Evolutionary conservation across 2,113 vertebrate genomes (phyloP), one percentile per base, ranked within the genome.

Genomic region (Naja naja): DNA sequence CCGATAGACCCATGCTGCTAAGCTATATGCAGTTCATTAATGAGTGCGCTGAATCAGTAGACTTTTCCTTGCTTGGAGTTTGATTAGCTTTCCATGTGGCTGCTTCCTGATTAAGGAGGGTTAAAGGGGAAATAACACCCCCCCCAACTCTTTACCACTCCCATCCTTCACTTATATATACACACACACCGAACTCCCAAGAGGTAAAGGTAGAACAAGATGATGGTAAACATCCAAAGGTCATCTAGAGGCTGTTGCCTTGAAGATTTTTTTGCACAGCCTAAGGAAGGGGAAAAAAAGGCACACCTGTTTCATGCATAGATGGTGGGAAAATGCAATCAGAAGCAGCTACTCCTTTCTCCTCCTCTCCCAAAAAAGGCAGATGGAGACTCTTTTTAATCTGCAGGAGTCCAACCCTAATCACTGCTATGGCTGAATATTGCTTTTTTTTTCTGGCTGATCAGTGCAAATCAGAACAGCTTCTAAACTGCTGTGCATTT

Each of bases 151-250:
- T 49, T 47, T 60, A 20, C 58, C 86, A 47, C 1, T 8, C 10
- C 47, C 25, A 30, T 16, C 3, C n/a, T 49, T 87, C 58, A 52
- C 54, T 90, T 90, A 86, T 52, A 81, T 22, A 89, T 1, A 53
- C 56, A 56, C 56, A 3, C 56, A 54, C 53, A 18, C 20, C 3
- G 0, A 58, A 58, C 4, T n/a, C 74, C 9, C 81, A 53, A 85
- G 60, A 43, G 87, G 22, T 25, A 85, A 52, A 43, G 49, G 12
- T 60, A 58, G 7, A n/a, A 74, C 43, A 92, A 27, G 9, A 85
- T 12, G 60, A 81, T n/a, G 39, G 55, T 47, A 89, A 90, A 60
- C 47, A 90, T 90, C 74, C 45, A 86, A 87, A 93, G 92, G 88
- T 93, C 92, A 90, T 27, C 10, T 3, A 25, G 20, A 64, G 45